Evolutionary conservation across 2,888 invertebrate genomes (phyloP).

Genomic region (Prenolepis imparis): DNA sequence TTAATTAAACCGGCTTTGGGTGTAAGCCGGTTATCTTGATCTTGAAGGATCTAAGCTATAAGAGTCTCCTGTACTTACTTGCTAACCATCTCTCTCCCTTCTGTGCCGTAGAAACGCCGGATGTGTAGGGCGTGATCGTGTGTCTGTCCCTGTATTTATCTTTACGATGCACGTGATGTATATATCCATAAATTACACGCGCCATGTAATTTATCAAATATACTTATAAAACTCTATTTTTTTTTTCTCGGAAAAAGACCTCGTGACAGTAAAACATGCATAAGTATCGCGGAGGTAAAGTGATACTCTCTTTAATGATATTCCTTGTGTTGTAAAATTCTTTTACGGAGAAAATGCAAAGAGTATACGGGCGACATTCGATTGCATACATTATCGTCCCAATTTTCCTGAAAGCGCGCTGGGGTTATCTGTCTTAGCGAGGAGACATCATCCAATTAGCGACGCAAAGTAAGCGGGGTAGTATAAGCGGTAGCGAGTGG

Average conservation of each 20-base stretch:
- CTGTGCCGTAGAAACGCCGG: slow-evolving; percentile 5
- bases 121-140: slow-evolving; percentile 38
- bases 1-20: slow-evolving; percentile 82
- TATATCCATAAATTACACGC: slow-evolving; percentile 49
- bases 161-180: slow-evolving; percentile 51
- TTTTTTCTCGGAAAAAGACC: not conserved
- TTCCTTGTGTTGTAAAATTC: slow-evolving; percentile 15
- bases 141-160: slow-evolving; percentile 60
- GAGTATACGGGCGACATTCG: slow-evolving; percentile 7
- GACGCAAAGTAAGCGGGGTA: slow-evolving; percentile 28
- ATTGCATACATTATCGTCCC: not conserved
- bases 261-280: not conserved
- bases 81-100: slow-evolving; percentile 55
- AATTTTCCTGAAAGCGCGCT: slow-evolving; percentile 34
- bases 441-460: slow-evolving; percentile 36
- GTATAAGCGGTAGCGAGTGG: not conserved
- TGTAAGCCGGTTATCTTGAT: slow-evolving; percentile 83
- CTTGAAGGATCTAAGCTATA: slow-evolving; percentile 67
- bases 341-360: not conserved
- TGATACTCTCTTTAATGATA: not conserved
- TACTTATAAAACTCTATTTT: slow-evolving; percentile 5
- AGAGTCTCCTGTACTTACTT: slow-evolving; percentile 65
- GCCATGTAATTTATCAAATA: slow-evolving; percentile 14
- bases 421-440: slow-evolving; percentile 10
- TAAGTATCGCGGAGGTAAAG: not conserved